Evolutionary conservation across 2,888 invertebrate species (phyloP), one percentile per base, ranked within the genome.

Genomic region (Thecocarcelia acutangulata): DNA sequence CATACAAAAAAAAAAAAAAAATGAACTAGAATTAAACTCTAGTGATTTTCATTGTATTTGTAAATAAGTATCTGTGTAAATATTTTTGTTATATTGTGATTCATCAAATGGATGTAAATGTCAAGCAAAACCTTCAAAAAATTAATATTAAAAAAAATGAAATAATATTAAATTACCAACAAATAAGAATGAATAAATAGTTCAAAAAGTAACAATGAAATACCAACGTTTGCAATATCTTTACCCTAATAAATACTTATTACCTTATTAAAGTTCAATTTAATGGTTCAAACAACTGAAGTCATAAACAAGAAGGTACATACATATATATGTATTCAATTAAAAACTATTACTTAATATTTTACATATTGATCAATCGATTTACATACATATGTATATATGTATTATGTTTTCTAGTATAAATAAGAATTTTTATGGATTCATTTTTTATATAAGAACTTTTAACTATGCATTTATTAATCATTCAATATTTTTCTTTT

Each of bases 31-130:
- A n/a, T n/a, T n/a, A 48, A 66, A 66, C 21, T 61, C 24, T 59
- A 52, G 13, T 24, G 50, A 6, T 59, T 21, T 44, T 72, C 28
- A 12, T 56, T n/a, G 77, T 74, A 24, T 78, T 78, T 21, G 69
- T 74, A 59, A 78, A 70, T 74, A 82, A 64, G 58, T 48, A 58
- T 70, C 19, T 66, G 19, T 56, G 66, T 73, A 68, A 50, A 52
- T 28, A 46, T 59, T 46, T 46, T 50, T 73, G 44, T 72, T 84
- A 70, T 80, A 44, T 72, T 80, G 83, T 84, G 84, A 84, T 83
- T 84, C 84, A 84, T 83, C 83, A 80, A 70, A 52, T 40, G 63
- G 72, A 81, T 33, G 46, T 56, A 64, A 61, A 46, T 21, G 63
- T 46, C 13, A 69, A 78, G 40, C 48, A 61, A 70, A 80, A 70